phyloP scores from a whole-genome alignment of 1,140 invertebrate species.

The Nephila pilipes region DNA sequence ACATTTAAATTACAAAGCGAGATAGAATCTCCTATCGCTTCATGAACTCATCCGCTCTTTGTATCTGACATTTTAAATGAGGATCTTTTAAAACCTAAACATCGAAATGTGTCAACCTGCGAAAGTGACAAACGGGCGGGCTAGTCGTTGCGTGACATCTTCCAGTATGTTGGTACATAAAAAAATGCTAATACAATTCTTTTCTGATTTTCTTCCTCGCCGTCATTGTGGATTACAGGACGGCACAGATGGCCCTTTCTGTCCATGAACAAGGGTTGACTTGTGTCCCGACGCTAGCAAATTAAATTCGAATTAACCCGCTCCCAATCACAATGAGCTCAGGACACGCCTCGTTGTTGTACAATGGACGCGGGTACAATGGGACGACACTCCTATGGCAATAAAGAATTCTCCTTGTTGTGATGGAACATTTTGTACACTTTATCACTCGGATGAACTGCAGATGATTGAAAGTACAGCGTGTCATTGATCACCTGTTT shows the following conservation, averaged over 20 bases:
- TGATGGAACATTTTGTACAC: too few species aligned
- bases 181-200: too few species aligned
- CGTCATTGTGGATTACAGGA: not conserved
- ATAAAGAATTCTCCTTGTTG: not conserved
- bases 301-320: conserved; percentile 35
- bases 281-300: not conserved
- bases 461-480: too few species aligned
- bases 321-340: not conserved
- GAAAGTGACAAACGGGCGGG: not conserved
- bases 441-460: too few species aligned
- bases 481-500: too few species aligned
- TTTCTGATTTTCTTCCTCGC: too few species aligned
- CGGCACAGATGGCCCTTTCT: not conserved
- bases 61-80: too few species aligned
- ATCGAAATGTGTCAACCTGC: not conserved
- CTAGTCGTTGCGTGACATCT: not conserved
- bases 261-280: not conserved
- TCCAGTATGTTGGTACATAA: too few species aligned
- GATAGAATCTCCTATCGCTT: too few species aligned
- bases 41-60: too few species aligned
- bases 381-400: not conserved
- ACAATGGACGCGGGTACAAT: not conserved
- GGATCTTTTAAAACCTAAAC: too few species aligned
- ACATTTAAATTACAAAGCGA: too few species aligned
- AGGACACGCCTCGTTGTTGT: not conserved